Conservation (phyloP, 2,113 vertebrate genomes). For the Lipophrys pholis region DNA sequence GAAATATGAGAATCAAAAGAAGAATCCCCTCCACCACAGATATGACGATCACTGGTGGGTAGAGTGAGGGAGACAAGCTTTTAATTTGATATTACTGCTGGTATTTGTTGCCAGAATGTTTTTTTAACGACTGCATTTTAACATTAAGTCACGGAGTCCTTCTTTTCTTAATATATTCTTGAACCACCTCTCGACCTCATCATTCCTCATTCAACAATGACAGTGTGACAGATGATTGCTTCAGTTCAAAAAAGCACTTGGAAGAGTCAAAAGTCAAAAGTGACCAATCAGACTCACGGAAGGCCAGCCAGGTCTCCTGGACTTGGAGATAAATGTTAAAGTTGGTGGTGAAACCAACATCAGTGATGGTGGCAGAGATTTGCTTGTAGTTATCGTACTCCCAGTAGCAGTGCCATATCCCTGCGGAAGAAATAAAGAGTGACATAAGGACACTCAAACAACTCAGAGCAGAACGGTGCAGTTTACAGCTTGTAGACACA, state of each 20-base stretch:
- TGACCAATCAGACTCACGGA: slow-evolving; percentile 82
- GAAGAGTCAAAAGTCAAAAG: no score
- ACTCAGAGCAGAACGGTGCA: not conserved
- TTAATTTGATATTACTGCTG: no score
- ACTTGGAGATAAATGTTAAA: slow-evolving; percentile 84
- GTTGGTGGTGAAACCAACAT: slow-evolving; percentile 87
- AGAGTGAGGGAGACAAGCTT: not conserved
- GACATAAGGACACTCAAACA: slow-evolving; percentile 2
- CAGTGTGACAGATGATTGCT: no score
- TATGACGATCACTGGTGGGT: slow-evolving; percentile 85
- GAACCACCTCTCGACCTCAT: no score
- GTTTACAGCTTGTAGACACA: no score
- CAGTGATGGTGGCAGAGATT: slow-evolving; percentile 64
- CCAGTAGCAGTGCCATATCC: slow-evolving; percentile 90
- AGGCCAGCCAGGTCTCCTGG: slow-evolving; percentile 91
- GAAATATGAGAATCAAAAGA: slow-evolving; percentile 87
- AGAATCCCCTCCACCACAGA: slow-evolving; percentile 84
- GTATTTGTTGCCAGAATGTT: no score
- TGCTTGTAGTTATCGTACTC: slow-evolving; percentile 82
- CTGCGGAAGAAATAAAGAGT: slow-evolving; percentile 56
- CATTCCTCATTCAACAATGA: no score
- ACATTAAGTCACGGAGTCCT: no score
- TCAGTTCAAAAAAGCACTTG: no score
- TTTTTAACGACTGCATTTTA: no score
- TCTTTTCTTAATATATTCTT: no score